Percentiles rank a stretch among this genome's conserved stretches.
Evolutionary conservation across 2,797 vertebrate genomes (phyloP).

Genomic region (Pseudocheirus occidentalis): DNA sequence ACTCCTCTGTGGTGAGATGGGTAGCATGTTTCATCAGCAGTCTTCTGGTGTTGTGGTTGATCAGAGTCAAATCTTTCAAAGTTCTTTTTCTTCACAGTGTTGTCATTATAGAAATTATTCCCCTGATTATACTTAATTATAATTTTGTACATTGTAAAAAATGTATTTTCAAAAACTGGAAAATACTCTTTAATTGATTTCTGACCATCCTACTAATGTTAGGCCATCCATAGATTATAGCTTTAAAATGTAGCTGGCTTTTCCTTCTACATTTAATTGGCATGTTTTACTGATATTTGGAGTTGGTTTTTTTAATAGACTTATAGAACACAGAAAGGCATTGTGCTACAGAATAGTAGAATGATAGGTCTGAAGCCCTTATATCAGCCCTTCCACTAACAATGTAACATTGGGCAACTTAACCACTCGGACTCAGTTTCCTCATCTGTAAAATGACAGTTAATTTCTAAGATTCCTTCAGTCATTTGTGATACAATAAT

Average conservation of each 20-base stretch:
- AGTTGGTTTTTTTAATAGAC: slow-evolving; percentile 9
- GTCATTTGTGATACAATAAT: background rate
- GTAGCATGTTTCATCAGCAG: background rate
- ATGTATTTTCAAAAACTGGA: slow-evolving; percentile 39
- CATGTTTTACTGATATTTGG: slow-evolving; percentile 43
- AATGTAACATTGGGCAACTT: slow-evolving; percentile 19
- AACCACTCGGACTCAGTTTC: slow-evolving; percentile 31
- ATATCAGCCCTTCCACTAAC: background rate
- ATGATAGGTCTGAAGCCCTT: slow-evolving; percentile 16
- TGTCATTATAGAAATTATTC: background rate
- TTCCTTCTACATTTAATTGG: slow-evolving; percentile 5
- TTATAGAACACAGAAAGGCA: slow-evolving; percentile 33
- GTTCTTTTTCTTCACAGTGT: background rate
- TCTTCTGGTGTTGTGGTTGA: background rate
- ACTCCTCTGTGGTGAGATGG: background rate
- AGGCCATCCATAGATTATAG: slow-evolving; percentile 35
- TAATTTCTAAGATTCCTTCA: slow-evolving; percentile 35
- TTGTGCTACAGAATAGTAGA: slow-evolving; percentile 7
- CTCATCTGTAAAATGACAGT: slow-evolving; percentile 28
- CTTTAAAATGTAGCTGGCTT: slow-evolving; percentile 23
- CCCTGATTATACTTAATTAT: background rate
- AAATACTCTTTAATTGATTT: slow-evolving; percentile 30
- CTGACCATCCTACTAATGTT: background rate
- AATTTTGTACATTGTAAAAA: background rate
- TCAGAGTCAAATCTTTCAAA: background rate